Evolutionary conservation across 2,113 vertebrate genomes (phyloP).

Genomic region (Henicopernis longicauda): DNA sequence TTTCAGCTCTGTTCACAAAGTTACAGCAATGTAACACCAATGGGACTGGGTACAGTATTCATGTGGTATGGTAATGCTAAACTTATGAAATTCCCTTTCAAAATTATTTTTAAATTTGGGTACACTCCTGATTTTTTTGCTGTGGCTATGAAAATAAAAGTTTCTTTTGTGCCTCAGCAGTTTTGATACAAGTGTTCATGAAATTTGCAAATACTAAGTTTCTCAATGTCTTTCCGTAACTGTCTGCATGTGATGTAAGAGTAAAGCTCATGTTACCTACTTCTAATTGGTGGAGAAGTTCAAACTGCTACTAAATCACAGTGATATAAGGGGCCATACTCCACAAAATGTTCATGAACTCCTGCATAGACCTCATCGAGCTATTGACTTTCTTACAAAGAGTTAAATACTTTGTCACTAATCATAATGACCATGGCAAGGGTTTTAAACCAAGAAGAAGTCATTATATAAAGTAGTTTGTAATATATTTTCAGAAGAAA

Average conservation of each 20-base stretch:
- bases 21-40: fast-evolving
- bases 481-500: neutral
- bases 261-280: neutral
- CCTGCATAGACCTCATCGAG: neutral
- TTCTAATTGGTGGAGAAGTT: neutral
- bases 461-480: neutral
- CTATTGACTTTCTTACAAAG: neutral
- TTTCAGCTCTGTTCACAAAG: neutral
- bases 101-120: neutral
- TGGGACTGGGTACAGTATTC: neutral
- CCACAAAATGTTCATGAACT: neutral
- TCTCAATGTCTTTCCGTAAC: neutral
- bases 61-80: neutral
- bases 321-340: neutral
- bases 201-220: neutral
- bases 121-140: neutral
- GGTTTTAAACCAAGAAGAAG: neutral
- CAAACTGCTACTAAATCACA: neutral
- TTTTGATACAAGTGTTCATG: neutral
- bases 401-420: neutral
- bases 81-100: neutral
- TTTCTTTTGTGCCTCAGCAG: neutral
- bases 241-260: fast-evolving
- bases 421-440: neutral
- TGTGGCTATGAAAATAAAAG: neutral